Evolutionary conservation across 1,140 invertebrate genomes (phyloP).

Genomic region (Mizuhopecten yessoensis): DNA sequence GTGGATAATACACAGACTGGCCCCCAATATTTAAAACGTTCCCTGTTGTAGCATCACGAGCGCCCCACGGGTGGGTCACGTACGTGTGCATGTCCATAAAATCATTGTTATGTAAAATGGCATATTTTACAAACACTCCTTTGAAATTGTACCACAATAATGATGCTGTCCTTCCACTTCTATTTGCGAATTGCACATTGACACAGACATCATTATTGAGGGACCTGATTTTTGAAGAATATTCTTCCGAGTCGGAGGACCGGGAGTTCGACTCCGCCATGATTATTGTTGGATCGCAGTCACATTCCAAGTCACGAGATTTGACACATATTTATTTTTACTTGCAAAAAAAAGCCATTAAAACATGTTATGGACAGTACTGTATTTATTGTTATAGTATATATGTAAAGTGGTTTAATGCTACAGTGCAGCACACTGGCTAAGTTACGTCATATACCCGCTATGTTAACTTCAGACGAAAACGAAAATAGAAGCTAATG

Average conservation of each 20-base stretch:
- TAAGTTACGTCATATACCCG: too few species aligned
- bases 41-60: slow-evolving; percentile 42
- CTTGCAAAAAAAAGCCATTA: too few species aligned
- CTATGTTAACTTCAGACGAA: too few species aligned
- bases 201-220: slow-evolving; percentile 27
- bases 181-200: slow-evolving; percentile 40
- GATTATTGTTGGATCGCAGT: not conserved
- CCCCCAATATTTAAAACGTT: slow-evolving; percentile 41
- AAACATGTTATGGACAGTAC: too few species aligned
- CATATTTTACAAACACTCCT: slow-evolving; percentile 50
- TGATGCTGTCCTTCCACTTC: slow-evolving; percentile 49
- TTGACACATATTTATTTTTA: too few species aligned
- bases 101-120: slow-evolving; percentile 41
- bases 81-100: slow-evolving; percentile 48
- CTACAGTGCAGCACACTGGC: too few species aligned
- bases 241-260: too few species aligned
- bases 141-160: slow-evolving; percentile 50
- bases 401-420: too few species aligned
- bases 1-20: slow-evolving; percentile 38
- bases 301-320: too few species aligned
- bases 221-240: not conserved
- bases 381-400: too few species aligned
- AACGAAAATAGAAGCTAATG: not conserved
- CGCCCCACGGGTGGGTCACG: slow-evolving; percentile 54
- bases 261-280: not conserved